Evolutionary conservation across 1,140 invertebrate genomes (phyloP).

Genomic region (Drosophila fuyamai): DNA sequence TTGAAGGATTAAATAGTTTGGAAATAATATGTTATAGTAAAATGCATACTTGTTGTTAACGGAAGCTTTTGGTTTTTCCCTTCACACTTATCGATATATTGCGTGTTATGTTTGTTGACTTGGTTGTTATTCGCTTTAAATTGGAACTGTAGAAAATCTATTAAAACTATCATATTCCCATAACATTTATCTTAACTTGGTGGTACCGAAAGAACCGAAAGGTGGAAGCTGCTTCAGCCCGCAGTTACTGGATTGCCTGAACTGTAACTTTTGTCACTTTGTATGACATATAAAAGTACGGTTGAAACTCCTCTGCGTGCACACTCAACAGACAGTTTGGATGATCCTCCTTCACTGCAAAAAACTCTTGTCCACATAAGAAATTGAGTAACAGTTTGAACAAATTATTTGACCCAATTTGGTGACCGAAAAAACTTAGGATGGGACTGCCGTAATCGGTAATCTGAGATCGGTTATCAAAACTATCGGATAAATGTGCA

Average conservation of each 20-base stretch:
- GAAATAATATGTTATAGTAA: slow-evolving; percentile 45
- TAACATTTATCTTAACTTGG: slow-evolving; percentile 56
- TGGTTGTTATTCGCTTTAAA: slow-evolving; percentile 23
- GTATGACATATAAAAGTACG: slow-evolving; percentile 4
- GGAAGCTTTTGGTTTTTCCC: slow-evolving; percentile 57
- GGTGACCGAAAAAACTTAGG: slow-evolving; percentile 13
- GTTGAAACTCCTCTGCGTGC: slow-evolving; percentile 14
- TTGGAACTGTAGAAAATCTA: slow-evolving; percentile 69
- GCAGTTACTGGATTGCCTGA: slow-evolving; percentile 49
- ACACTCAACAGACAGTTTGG: slow-evolving; percentile 20
- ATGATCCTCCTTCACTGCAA: background rate
- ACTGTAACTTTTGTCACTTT: slow-evolving; percentile 28
- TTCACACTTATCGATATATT: slow-evolving; percentile 32
- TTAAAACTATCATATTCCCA: slow-evolving; percentile 58
- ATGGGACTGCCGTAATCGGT: background rate
- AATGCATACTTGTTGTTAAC: slow-evolving; percentile 62
- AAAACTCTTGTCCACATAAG: slow-evolving; percentile 2
- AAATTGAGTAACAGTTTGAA: background rate
- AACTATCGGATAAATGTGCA: slow-evolving; percentile 22
- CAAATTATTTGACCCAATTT: slow-evolving; percentile 33
- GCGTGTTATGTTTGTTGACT: slow-evolving; percentile 26
- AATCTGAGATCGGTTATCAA: slow-evolving; percentile 7
- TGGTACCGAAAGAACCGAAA: slow-evolving; percentile 74
- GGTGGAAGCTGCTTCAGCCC: slow-evolving; percentile 61
- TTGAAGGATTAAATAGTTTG: slow-evolving; percentile 22